A percentile compares a stretch with the other conserved stretches of the same genome.
Evolutionary conservation across 1,140 invertebrate genomes (phyloP).

Genomic region (Drosophila tani): DNA sequence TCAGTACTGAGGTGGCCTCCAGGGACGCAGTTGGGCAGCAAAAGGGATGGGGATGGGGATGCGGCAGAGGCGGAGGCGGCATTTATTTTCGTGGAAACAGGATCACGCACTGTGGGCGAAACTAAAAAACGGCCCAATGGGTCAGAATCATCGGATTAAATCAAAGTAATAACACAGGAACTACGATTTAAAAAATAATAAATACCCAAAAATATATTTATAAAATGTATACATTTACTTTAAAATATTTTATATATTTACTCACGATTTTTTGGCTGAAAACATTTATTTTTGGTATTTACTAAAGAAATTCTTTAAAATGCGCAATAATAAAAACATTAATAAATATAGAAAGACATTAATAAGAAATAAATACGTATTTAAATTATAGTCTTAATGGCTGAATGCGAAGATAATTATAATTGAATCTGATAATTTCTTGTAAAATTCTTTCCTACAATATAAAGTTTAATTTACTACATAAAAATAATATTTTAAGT

Average conservation of each 20-base stretch:
- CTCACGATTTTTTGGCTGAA: too few species aligned
- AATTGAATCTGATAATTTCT: too few species aligned
- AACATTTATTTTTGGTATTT: background rate
- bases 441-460: too few species aligned
- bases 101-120: conserved; percentile 22
- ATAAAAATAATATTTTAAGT: background rate
- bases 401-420: too few species aligned
- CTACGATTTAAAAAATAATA: background rate
- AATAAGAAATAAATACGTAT: too few species aligned
- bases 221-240: background rate
- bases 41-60: background rate
- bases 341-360: background rate
- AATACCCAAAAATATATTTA: background rate
- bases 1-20: conserved; percentile 48
- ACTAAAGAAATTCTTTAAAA: too few species aligned
- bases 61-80: too few species aligned
- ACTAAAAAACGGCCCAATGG: background rate
- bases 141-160: background rate
- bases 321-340: background rate
- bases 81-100: conserved; percentile 7
- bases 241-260: too few species aligned
- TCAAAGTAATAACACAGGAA: background rate
- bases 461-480: too few species aligned
- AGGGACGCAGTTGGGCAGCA: conserved; percentile 30
- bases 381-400: too few species aligned